Conservation (phyloP, 2,113 vertebrate species). For the Trematomus loennbergii region DNA sequence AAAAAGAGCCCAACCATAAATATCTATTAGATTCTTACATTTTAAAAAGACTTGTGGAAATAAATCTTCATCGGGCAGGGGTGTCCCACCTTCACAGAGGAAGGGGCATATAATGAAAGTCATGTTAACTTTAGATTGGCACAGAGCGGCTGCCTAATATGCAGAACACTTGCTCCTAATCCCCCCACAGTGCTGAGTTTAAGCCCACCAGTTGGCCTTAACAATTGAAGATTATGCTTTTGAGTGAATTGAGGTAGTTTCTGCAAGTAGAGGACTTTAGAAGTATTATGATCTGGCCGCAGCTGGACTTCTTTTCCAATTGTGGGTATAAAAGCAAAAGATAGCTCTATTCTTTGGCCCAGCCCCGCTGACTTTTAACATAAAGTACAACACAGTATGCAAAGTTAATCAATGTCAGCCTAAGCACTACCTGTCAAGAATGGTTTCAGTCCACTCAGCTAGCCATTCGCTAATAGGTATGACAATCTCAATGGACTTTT, state of each 20-base stretch:
- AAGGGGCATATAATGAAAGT: constrained; percentile 59
- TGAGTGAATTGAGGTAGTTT: constrained; percentile 4
- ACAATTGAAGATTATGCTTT: constrained; percentile 31
- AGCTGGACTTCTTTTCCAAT: background rate
- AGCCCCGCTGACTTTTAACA: constrained; percentile 1
- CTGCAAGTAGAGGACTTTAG: background rate
- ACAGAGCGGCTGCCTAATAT: constrained; percentile 55
- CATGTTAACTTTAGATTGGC: constrained; percentile 62
- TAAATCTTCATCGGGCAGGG: constrained; percentile 72
- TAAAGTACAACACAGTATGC: constrained; percentile 26
- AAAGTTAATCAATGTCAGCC: constrained; percentile 46
- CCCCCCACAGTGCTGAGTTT: background rate
- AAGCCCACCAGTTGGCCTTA: constrained; percentile 1
- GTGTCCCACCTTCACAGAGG: constrained; percentile 64
- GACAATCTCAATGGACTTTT: constrained; percentile 68
- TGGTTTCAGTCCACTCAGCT: constrained; percentile 45
- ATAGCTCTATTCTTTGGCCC: constrained; percentile 17
- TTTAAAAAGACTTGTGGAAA: constrained; percentile 57
- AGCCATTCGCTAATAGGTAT: constrained; percentile 47
- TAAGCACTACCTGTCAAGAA: constrained; percentile 45
- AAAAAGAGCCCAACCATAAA: constrained; percentile 81
- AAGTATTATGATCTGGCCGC: background rate
- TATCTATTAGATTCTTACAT: constrained; percentile 79
- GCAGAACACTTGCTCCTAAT: constrained; percentile 37
- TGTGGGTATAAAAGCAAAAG: constrained; percentile 12